phyloP scores from a whole-genome alignment of 2,888 invertebrate genomes.

The Sarcophaga variegata region DNA sequence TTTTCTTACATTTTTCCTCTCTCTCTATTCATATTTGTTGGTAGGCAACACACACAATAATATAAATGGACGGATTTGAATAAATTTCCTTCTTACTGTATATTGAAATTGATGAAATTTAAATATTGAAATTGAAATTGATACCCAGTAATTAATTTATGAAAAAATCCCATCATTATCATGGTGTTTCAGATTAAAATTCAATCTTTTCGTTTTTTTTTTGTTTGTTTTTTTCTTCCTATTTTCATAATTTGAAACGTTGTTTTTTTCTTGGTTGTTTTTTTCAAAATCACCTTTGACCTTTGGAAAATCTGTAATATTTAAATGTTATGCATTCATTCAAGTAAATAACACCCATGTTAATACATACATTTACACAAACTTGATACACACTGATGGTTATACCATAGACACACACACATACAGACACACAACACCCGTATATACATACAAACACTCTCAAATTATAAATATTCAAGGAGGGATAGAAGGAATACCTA shows the following conservation, averaged over 20 bases:
- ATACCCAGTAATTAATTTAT: not conserved
- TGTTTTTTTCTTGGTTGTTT: not conserved
- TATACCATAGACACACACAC: not conserved
- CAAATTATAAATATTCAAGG: slow-evolving; percentile 2
- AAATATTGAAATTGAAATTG: not conserved
- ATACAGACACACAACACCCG: not conserved
- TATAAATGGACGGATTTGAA: too few relatives aligned
- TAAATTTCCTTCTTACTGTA: too few relatives aligned
- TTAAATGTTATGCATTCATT: slow-evolving; percentile 48
- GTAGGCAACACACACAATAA: too few relatives aligned
- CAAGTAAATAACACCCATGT: slow-evolving; percentile 15
- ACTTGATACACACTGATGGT: not conserved
- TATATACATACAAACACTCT: not conserved
- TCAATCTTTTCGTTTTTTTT: too few relatives aligned
- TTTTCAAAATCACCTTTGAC: slow-evolving; percentile 40
- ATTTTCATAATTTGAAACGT: not conserved
- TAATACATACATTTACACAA: not conserved
- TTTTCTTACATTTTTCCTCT: not conserved
- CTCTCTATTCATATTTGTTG: not conserved
- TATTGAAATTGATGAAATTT: not conserved
- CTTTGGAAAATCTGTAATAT: slow-evolving; percentile 39
- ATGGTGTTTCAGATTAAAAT: too few relatives aligned
- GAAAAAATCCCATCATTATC: not conserved
- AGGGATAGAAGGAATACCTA: not conserved
- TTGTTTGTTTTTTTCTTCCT: not conserved